Evolutionary conservation across 2,888 invertebrate genomes (phyloP).

Genomic region (Hypomecis atomaria): DNA sequence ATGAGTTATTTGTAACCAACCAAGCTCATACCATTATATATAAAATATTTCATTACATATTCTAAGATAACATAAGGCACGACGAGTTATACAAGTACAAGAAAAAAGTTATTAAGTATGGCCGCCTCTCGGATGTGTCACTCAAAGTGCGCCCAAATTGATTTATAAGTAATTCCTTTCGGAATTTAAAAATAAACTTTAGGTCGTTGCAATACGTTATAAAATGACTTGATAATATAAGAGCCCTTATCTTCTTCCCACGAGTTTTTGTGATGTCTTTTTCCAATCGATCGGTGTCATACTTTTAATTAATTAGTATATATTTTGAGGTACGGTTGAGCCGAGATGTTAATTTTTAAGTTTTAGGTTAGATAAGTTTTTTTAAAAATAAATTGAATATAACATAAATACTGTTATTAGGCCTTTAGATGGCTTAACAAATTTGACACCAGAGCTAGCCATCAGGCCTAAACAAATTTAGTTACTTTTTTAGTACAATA

Average conservation of each 20-base stretch:
- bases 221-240: neutral
- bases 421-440: too few relatives aligned
- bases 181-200: neutral
- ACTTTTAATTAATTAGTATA: constrained; percentile 26
- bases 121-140: constrained; percentile 38
- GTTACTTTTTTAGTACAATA: too few relatives aligned
- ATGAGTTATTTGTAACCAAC: too few relatives aligned
- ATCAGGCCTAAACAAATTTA: too few relatives aligned
- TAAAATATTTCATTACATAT: neutral
- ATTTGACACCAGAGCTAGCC: too few relatives aligned
- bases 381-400: too few relatives aligned
- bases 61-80: constrained; percentile 15
- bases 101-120: constrained; percentile 39
- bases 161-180: constrained; percentile 30
- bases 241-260: constrained; percentile 38
- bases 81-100: neutral
- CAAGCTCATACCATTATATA: neutral
- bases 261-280: constrained; percentile 36
- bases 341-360: too few relatives aligned
- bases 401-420: too few relatives aligned
- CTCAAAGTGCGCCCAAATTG: constrained; percentile 45
- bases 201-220: neutral
- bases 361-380: too few relatives aligned
- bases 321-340: neutral
- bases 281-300: constrained; percentile 29